Base-by-base conservation (phyloP, 2,797 vertebrate species). In the Channa striata region DNA sequence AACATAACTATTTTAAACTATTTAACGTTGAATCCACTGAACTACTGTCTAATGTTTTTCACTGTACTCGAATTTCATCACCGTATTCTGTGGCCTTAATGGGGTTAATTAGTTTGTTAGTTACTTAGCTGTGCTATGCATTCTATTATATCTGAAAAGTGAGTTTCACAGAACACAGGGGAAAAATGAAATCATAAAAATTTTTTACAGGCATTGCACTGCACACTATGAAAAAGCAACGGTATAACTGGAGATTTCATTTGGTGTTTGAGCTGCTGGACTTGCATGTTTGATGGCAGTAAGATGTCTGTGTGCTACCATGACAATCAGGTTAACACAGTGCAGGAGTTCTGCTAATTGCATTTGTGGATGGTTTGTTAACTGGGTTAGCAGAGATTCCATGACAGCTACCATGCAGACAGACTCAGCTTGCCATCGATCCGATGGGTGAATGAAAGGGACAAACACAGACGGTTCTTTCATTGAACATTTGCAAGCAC, bases 311-410 rank as follows among this genome's bases (percentile, higher is more conserved):
- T 39, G 46, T 47, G 56, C 40, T 23, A 36, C 67, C 39, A 50
- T 60, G 51, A 64, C 66, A 82, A 63, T 39, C 1, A 8, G 58
- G 84, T 87, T 83, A 81, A 84, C 78, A 59, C 23, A 82, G 73
- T 61, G 78, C 63, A 54, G 61, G 23, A 62, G 59, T 23, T 61
- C 66, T 72, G 69, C 69, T 90, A 84, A 89, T 84, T 82, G 64
- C 70, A 70, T 89, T 82, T 80, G 62, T 8, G 30, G 62, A 74
- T 5, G 7, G 54, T 62, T 74, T 56, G 40, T 76, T 90, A 91
- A 92, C 86, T 88, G 71, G 71, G 81, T 87, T 90, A 86, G 75
- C 63, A 78, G 62, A 77, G 82, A 91, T 83, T 82, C 65, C 59
- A 57, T 78, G 80, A 82, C 79, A 85, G 79, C 66, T 8, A 54